Conservation (phyloP, 2,888 invertebrate genomes). For the Xestia sexstrigata region DNA sequence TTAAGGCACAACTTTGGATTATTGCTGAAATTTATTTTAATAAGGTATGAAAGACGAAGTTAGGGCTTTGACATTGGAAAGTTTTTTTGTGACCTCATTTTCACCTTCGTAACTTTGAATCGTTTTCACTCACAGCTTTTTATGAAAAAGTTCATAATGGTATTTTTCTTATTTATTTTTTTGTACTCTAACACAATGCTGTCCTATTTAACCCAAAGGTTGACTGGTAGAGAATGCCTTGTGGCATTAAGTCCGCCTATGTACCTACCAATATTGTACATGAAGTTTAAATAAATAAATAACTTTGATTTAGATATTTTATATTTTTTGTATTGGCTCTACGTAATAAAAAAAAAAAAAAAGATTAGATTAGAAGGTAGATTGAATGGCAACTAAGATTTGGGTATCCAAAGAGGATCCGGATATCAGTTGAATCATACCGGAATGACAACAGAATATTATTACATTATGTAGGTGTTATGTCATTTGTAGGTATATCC, state of each 20-base stretch:
- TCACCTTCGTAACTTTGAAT: background rate
- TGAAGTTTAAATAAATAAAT: too few species aligned
- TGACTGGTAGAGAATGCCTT: too few species aligned
- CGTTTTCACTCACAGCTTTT: background rate
- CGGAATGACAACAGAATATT: background rate
- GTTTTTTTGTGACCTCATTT: background rate
- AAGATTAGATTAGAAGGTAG: background rate
- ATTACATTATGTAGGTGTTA: background rate
- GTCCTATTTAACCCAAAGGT: too few species aligned
- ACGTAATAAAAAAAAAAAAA: background rate
- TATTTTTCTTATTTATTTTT: background rate
- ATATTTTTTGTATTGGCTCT: background rate
- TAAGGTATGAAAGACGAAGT: constrained; percentile 29
- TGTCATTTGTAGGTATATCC: background rate
- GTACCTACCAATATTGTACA: too few species aligned
- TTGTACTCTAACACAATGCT: too few species aligned
- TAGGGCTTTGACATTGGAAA: background rate
- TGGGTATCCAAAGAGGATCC: background rate
- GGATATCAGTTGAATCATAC: background rate
- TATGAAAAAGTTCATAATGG: background rate
- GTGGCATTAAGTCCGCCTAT: too few species aligned
- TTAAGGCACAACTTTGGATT: constrained; percentile 78
- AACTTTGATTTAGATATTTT: background rate
- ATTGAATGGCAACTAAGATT: background rate
- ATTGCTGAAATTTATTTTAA: constrained; percentile 72